Conservation (phyloP, 2,797 vertebrate genomes). For the Sebastes wilsoni region DNA sequence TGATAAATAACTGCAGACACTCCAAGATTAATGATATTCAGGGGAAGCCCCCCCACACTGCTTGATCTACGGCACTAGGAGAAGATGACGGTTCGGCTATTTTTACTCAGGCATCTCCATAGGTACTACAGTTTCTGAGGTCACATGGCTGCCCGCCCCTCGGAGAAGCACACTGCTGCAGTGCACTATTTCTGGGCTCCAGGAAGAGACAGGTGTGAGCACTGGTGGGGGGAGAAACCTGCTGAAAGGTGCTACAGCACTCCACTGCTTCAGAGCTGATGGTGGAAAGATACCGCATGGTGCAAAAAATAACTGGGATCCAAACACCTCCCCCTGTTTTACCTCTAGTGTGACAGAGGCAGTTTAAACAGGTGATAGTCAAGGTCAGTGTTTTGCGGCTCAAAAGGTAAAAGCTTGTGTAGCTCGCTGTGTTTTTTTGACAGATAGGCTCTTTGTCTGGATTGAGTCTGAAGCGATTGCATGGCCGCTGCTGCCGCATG, state of each 20-base stretch:
- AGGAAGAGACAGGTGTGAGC: constrained; percentile 76
- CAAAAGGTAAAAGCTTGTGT: constrained; percentile 39
- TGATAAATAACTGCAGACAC: constrained; percentile 70
- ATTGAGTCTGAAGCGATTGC: constrained; percentile 38
- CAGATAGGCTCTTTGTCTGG: constrained; percentile 47
- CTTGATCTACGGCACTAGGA: constrained; percentile 38
- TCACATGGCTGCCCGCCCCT: constrained; percentile 62
- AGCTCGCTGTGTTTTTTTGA: constrained; percentile 46
- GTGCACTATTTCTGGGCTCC: constrained; percentile 74
- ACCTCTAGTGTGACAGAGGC: constrained; percentile 22
- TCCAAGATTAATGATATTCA: constrained; percentile 62
- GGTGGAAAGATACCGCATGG: constrained; percentile 35
- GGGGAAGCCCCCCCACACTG: constrained; percentile 57
- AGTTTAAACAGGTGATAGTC: constrained; percentile 44
- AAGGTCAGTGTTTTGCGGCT: constrained; percentile 51
- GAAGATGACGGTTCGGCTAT: constrained; percentile 56
- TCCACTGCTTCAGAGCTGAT: constrained; percentile 22
- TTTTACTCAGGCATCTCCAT: constrained; percentile 71
- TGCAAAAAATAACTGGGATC: constrained; percentile 36
- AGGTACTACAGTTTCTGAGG: constrained; percentile 60
- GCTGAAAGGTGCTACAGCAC: constrained; percentile 63
- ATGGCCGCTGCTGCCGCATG: constrained; percentile 58
- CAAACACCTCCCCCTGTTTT: not conserved
- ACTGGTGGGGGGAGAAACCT: constrained; percentile 54
- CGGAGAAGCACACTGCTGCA: constrained; percentile 61